A percentile compares a stretch with the other conserved stretches of the same genome.
phyloP scores from a whole-genome alignment of 2,888 invertebrate genomes.

The Ariolimax columbianus region DNA sequence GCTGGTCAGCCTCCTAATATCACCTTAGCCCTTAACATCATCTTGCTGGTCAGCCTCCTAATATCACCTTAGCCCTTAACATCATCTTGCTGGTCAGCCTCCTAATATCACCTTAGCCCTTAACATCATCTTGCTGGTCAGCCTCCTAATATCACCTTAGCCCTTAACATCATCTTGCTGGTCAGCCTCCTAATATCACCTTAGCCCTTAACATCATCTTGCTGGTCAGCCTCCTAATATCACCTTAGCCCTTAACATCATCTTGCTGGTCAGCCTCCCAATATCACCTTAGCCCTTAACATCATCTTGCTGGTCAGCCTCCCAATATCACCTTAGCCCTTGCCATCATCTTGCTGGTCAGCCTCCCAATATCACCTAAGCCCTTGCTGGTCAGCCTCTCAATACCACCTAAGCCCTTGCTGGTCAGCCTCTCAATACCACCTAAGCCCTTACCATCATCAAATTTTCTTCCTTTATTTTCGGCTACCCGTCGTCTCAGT shows the following conservation, averaged over 20 bases:
- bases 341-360: slow-evolving; percentile 18
- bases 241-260: slow-evolving; percentile 17
- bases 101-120: slow-evolving; percentile 4
- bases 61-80: slow-evolving; percentile 11
- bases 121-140: slow-evolving; percentile 19
- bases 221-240: slow-evolving; percentile 21
- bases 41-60: slow-evolving; percentile 22
- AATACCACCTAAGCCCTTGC: no score
- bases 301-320: slow-evolving; percentile 28
- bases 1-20: slow-evolving; percentile 21
- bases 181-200: slow-evolving; percentile 32
- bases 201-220: background rate
- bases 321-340: slow-evolving; percentile 5
- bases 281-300: slow-evolving; percentile 11
- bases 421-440: slow-evolving; percentile 24
- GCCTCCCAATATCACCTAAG: slow-evolving; percentile 21
- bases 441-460: slow-evolving; percentile 39
- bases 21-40: slow-evolving; percentile 17
- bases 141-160: slow-evolving; percentile 16
- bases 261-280: slow-evolving; percentile 23
- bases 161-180: background rate
- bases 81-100: slow-evolving; percentile 28
- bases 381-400: no score
- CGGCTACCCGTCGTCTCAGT: background rate
- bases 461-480: background rate